Percentiles rank a stretch among this genome's conserved stretches.
These are phyloP conservation scores for Coleophora flavipennella DNA, from an alignment of 2,888 invertebrate species.

Conservation along the genomic window DNA sequence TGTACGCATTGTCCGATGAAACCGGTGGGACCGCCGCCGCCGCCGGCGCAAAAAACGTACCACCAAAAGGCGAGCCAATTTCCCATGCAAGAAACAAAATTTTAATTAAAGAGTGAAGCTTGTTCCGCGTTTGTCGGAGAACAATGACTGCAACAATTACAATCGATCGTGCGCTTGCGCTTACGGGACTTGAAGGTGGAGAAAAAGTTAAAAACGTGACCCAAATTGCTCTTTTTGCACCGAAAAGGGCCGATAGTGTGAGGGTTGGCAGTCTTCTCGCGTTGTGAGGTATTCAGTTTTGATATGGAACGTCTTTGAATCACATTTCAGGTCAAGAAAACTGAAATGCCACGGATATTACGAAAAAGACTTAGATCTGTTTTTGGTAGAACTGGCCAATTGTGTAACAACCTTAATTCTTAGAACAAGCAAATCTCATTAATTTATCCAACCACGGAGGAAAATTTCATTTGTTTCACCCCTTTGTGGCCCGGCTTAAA, in stretches of 20 bases:
- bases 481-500: too few relatives aligned
- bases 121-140: constrained; percentile 48
- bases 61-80: background rate
- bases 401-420: too few relatives aligned
- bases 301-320: background rate
- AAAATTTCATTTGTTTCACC: too few relatives aligned
- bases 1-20: too few relatives aligned
- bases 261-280: constrained; percentile 2
- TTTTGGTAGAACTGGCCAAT: too few relatives aligned
- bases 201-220: constrained; percentile 44
- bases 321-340: too few relatives aligned
- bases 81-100: constrained; percentile 29
- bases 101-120: constrained; percentile 57
- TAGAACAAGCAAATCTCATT: too few relatives aligned
- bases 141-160: constrained; percentile 62
- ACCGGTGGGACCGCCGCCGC: too few relatives aligned
- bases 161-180: constrained; percentile 24
- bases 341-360: too few relatives aligned
- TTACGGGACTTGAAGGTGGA: constrained; percentile 43
- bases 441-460: too few relatives aligned
- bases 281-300: background rate
- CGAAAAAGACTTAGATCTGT: too few relatives aligned
- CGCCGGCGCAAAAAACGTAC: too few relatives aligned
- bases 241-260: constrained; percentile 35
- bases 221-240: constrained; percentile 58